Conservation (phyloP, 2,797 vertebrate genomes). For the Yasuhikotakia modesta region DNA sequence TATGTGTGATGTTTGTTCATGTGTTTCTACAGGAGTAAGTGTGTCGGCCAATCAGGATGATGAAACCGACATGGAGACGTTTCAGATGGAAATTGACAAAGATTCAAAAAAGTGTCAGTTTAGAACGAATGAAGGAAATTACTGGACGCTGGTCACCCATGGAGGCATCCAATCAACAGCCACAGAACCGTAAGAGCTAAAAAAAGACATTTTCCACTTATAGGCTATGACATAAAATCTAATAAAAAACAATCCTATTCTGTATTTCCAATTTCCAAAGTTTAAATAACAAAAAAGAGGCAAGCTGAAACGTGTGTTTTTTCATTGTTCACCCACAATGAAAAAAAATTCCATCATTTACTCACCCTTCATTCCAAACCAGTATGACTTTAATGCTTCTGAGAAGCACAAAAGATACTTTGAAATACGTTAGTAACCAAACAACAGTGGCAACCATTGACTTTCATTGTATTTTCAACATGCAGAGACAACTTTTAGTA, state of each 20-base stretch:
- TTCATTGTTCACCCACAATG: too few relatives aligned
- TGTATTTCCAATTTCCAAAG: not conserved
- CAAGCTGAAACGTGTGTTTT: too few relatives aligned
- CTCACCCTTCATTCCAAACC: too few relatives aligned
- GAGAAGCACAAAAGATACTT: too few relatives aligned
- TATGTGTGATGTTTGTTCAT: not conserved
- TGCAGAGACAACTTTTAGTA: not conserved
- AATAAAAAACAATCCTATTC: not conserved
- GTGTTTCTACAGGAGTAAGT: slow-evolving; percentile 80
- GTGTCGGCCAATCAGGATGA: slow-evolving; percentile 97
- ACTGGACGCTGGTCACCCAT: slow-evolving; percentile 91
- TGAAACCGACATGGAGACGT: slow-evolving; percentile 92
- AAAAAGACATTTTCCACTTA: too few relatives aligned
- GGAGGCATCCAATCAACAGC: slow-evolving; percentile 91
- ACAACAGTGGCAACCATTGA: too few relatives aligned
- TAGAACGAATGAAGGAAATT: slow-evolving; percentile 87
- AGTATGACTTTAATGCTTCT: too few relatives aligned
- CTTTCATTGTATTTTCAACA: not conserved
- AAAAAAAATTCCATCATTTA: too few relatives aligned
- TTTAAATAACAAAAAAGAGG: too few relatives aligned
- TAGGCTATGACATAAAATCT: not conserved
- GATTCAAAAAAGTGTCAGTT: slow-evolving; percentile 90
- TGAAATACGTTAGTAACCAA: too few relatives aligned
- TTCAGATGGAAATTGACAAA: slow-evolving; percentile 94
- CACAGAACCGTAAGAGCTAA: slow-evolving; percentile 84